Evolutionary conservation across 2,888 invertebrate genomes (phyloP).

Genomic region (Clivina fossor): DNA sequence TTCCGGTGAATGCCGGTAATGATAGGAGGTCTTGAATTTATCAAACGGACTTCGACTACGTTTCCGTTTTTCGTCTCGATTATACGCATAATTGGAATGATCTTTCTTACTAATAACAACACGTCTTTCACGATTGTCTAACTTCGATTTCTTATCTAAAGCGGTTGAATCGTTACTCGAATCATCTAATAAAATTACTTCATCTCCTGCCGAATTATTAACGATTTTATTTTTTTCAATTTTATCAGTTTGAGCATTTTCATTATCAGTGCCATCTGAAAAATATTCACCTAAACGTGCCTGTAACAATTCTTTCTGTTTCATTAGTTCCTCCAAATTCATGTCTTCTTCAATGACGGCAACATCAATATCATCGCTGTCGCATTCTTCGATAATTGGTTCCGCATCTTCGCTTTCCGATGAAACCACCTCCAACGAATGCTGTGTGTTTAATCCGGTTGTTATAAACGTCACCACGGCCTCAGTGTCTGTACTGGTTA

Average conservation of each 20-base stretch:
- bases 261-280: slow-evolving; percentile 66
- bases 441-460: slow-evolving; percentile 50
- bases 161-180: slow-evolving; percentile 64
- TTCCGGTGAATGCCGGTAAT: slow-evolving; percentile 39
- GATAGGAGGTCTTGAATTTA: slow-evolving; percentile 39
- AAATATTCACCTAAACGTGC: slow-evolving; percentile 76
- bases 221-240: slow-evolving; percentile 49
- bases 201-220: slow-evolving; percentile 55
- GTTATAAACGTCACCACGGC: slow-evolving; percentile 57
- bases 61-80: slow-evolving; percentile 3
- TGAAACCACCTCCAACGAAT: slow-evolving; percentile 65
- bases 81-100: slow-evolving; percentile 13
- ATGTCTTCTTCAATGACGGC: slow-evolving; percentile 81
- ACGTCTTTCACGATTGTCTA: slow-evolving; percentile 50
- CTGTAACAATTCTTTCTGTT: slow-evolving; percentile 81
- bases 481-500: slow-evolving; percentile 51
- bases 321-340: slow-evolving; percentile 86
- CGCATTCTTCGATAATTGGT: slow-evolving; percentile 64
- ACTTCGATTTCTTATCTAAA: slow-evolving; percentile 53
- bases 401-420: slow-evolving; percentile 67
- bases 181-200: slow-evolving; percentile 66
- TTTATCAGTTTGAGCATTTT: slow-evolving; percentile 47
- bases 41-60: slow-evolving; percentile 42
- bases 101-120: slow-evolving; percentile 49
- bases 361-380: slow-evolving; percentile 69